phyloP scores from a whole-genome alignment of 1,140 invertebrate genomes.

The Latrodectus geometricus region DNA sequence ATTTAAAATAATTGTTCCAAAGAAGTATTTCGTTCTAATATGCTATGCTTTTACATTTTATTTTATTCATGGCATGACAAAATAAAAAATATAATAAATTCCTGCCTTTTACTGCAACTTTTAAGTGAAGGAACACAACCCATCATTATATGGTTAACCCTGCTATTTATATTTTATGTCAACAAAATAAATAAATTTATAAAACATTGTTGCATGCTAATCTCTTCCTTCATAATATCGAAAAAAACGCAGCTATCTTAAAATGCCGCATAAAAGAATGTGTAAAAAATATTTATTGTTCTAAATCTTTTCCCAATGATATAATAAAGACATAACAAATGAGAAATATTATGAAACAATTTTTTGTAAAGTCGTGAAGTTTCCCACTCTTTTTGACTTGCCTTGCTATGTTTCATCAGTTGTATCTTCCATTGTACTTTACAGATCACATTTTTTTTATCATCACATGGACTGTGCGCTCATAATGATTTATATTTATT shows the following conservation, averaged over 20 bases:
- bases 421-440: conserved; percentile 1
- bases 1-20: too few relatives aligned
- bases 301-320: conserved; percentile 8
- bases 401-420: neutral
- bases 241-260: neutral
- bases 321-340: conserved; percentile 57
- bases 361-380: conserved; percentile 1
- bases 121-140: too few relatives aligned
- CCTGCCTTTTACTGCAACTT: too few relatives aligned
- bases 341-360: conserved; percentile 27
- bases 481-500: conserved; percentile 42
- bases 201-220: conserved; percentile 17
- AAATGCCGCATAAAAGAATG: conserved; percentile 16
- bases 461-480: neutral
- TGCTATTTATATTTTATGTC: conserved; percentile 9
- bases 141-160: conserved; percentile 20
- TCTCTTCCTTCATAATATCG: conserved; percentile 1
- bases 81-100: too few relatives aligned
- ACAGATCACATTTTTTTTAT: neutral
- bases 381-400: conserved; percentile 36
- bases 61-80: too few relatives aligned
- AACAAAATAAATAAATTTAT: conserved; percentile 17
- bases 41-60: too few relatives aligned
- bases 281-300: conserved; percentile 26
- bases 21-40: too few relatives aligned